Evolutionary conservation across 1,140 invertebrate species (phyloP), one percentile per base, ranked within the genome.

Genomic region (Zaprionus taronus): DNA sequence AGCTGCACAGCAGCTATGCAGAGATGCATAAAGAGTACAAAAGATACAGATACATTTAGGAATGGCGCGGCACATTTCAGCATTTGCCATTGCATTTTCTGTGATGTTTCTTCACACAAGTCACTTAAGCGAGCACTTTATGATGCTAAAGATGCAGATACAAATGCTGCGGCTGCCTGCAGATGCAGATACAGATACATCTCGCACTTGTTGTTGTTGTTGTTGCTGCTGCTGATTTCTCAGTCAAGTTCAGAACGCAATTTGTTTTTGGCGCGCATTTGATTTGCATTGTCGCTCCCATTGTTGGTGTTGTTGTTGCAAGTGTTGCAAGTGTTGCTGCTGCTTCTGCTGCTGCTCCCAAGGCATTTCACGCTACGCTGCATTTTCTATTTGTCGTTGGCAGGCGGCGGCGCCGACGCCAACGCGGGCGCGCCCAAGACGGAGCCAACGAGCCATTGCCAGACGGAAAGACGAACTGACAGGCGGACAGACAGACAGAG

Each of bases 161-260:
- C 70, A 58, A 28, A 47, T 56, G 17, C 55, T 49, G n/a, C 24
- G 34, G 47, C 31, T 9, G 31, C 31, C 7, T 9, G 7, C 31
- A 60, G 44, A 15, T 55, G 36, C 55, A 53, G 58, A 26, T 62
- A 17, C 65, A 69, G 56, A 53, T 73, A 36, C 66, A 56, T 14
- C 22, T 51, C 31, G 4, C 26, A 22, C 5, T 36, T 31, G 24
- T 58, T 72, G 53, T 72, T 61, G 56, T 69, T 73, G 60, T 28
- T 31, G 28, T 56, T 73, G 60, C 20, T 69, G 75, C 77, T 60
- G 70, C 64, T 83, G 75, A 85, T 91, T 91, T 91, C 90, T 79
- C 89, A 91, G 89, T 91, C 89, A 91, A 91, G 89, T 91, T 91
- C 89, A 91, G 81, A 91, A 85, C 73, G 79, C 81, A 87, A 89